Evolutionary conservation across 2,888 invertebrate species (phyloP).

Genomic region (Erannis defoliaria): DNA sequence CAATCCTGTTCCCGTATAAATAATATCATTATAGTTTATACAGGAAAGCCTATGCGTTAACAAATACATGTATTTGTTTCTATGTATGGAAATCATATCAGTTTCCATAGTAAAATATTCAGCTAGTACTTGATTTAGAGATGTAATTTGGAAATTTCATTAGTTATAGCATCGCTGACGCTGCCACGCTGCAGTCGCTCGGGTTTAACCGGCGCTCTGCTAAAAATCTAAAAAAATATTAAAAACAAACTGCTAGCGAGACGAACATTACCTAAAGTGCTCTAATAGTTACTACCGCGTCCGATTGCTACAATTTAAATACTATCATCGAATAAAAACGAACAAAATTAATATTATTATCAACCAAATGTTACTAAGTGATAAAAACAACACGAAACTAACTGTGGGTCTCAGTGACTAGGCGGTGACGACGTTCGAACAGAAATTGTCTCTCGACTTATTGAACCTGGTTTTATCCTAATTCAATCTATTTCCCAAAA

Average conservation of each 20-base stretch:
- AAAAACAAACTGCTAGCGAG: conserved; percentile 80
- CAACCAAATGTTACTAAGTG: conserved; percentile 80
- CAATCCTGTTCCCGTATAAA: no score
- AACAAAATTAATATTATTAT: conserved; percentile 71
- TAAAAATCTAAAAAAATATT: conserved; percentile 77
- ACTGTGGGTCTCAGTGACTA: conserved; percentile 85
- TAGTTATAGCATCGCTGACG: not conserved
- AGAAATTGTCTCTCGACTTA: conserved; percentile 62
- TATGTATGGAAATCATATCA: no score
- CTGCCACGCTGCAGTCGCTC: not conserved
- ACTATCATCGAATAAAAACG: conserved; percentile 80
- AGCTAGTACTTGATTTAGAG: no score
- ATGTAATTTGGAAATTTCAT: no score
- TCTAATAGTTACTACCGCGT: conserved; percentile 84
- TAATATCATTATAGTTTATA: no score
- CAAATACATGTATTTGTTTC: no score
- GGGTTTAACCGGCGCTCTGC: conserved; percentile 46
- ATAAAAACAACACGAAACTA: conserved; percentile 75
- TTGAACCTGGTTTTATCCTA: conserved; percentile 55
- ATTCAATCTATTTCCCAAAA: conserved; percentile 55
- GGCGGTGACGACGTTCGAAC: conserved; percentile 77
- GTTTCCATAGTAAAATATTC: no score
- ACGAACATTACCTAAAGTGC: conserved; percentile 80
- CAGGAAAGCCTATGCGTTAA: no score
- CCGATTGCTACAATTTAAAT: conserved; percentile 72